Base-by-base conservation (phyloP, 2,888 invertebrate genomes). In the Timandra comae region DNA sequence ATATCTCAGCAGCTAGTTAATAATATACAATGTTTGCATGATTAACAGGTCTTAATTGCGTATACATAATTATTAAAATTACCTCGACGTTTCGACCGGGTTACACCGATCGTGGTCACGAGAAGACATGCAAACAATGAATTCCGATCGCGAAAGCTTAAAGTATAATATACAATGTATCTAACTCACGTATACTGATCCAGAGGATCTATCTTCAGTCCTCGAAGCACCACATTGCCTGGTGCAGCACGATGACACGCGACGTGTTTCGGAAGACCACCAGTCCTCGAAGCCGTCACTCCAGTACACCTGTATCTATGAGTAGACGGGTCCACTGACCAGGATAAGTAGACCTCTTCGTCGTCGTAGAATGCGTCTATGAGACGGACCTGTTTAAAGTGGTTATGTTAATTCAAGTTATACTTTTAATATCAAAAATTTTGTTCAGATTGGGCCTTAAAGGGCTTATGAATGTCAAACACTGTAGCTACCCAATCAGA, bases 161-260 rank as follows among this genome's bases (percentile, higher is more conserved):
- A 3, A 22, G 22, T 6, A n/a, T 7, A 4, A 7, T 22, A 22
- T 0, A n/a, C n/a, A n/a, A n/a, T n/a, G n/a, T n/a, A n/a, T n/a
- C n/a, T n/a, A n/a, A 63, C 84, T 73, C 35, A 85, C 84, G 80
- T 78, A 39, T 85, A 85, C 30, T 65, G 49, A 43, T 81, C 79
- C 3, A 60, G 38, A 2, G 80, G 72, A 41, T 82, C 76, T 30
- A 84, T 69, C 50, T 84, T 85, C 27, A 84, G 27, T 1, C 85
- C 85, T 35, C 78, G 60, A 20, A 85, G 28, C 16, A 84, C 61
- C 1, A 85, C 55, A 45, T 82, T 78, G 0, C 71, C 63, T 0
- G 84, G 81, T 0, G 71, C 51, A 0, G 81, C 79, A 51, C 84
- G 52, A 29, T 85, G 85, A 24, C 85, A 85, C 0, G 85, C 80